phyloP scores from a whole-genome alignment of 2,888 invertebrate genomes.

The Tridacna crocea region DNA sequence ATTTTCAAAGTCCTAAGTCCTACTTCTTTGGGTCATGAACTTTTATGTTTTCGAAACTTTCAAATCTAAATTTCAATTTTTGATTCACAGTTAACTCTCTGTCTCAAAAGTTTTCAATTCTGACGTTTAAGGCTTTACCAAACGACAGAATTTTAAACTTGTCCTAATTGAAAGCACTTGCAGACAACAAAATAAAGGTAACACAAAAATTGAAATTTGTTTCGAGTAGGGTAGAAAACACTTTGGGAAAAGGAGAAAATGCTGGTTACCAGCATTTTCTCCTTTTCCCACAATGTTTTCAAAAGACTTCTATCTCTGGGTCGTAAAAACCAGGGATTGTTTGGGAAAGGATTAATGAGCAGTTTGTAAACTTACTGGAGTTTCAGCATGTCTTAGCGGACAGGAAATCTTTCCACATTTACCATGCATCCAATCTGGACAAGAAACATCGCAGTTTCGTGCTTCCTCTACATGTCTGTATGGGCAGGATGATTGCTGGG shows the following conservation, averaged over 20 bases:
- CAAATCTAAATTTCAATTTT: no score
- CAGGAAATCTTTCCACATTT: constrained; percentile 91
- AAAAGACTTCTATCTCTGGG: not conserved
- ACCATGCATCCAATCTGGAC: constrained; percentile 92
- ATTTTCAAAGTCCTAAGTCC: not conserved
- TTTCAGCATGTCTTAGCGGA: constrained; percentile 89
- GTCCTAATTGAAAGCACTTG: no score
- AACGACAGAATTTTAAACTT: no score
- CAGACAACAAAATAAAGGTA: no score
- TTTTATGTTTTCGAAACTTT: no score
- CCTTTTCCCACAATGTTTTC: not conserved
- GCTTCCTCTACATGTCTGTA: constrained; percentile 94
- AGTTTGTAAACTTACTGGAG: constrained; percentile 6
- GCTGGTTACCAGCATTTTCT: not conserved
- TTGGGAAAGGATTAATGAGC: not conserved
- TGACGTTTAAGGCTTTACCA: no score
- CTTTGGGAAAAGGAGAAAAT: not conserved
- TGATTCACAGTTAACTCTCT: no score
- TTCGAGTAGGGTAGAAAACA: no score
- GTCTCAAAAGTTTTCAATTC: no score
- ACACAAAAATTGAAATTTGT: no score
- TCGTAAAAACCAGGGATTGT: not conserved
- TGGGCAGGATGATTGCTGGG: constrained; percentile 91
- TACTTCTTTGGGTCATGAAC: not conserved
- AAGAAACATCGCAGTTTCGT: constrained; percentile 92